Conservation (phyloP, 2,113 vertebrate genomes). For the Lagopus muta region DNA sequence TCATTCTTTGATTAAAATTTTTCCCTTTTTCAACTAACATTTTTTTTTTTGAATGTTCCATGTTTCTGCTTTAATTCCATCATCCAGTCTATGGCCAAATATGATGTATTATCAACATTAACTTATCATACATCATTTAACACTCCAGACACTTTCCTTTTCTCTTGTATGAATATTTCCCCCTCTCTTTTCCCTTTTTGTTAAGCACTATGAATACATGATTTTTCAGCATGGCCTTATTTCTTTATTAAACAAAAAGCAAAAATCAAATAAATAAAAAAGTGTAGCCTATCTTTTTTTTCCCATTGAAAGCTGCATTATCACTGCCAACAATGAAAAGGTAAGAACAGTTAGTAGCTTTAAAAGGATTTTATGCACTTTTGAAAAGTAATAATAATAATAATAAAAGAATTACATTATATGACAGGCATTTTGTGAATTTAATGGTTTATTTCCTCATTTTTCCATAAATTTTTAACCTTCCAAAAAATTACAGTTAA, state of each 20-base stretch:
- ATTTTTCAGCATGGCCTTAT: conserved; percentile 11
- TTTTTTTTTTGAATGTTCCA: neutral
- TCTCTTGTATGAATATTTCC: neutral
- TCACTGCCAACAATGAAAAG: neutral
- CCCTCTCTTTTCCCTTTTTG: neutral
- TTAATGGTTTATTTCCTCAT: neutral
- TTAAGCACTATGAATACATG: neutral
- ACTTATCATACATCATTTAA: conserved; percentile 33
- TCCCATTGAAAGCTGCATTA: neutral
- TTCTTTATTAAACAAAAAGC: neutral
- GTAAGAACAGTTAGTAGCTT: neutral
- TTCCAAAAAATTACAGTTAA: neutral
- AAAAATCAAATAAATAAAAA: neutral
- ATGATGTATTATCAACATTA: conserved; percentile 40
- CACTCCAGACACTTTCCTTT: neutral
- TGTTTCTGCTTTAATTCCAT: neutral
- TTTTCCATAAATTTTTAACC: neutral
- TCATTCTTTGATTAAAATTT: conserved; percentile 45
- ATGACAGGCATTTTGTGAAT: neutral
- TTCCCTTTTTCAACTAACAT: conserved; percentile 30
- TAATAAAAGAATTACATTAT: neutral
- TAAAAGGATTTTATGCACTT: conserved; percentile 16
- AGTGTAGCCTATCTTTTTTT: neutral
- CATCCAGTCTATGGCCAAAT: neutral
- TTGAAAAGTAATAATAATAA: neutral